These are phyloP conservation scores for Seriola quinqueradiata DNA, from an alignment of 2,113 vertebrate species.

Conservation along the genomic window DNA sequence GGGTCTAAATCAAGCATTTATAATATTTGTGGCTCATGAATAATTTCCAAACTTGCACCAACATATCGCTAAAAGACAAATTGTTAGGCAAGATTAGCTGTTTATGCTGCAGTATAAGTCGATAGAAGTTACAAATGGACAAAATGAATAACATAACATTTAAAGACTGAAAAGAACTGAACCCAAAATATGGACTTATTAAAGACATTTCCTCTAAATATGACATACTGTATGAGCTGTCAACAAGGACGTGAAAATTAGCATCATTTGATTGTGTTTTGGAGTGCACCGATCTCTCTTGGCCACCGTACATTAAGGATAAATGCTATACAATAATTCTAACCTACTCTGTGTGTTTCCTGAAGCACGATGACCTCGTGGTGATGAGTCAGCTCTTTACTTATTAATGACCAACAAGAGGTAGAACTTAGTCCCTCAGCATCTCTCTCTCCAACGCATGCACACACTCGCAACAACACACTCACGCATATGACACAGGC, in stretches of 20 bases:
- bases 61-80: too few relatives aligned
- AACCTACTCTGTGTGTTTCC: conserved; percentile 19
- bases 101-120: background rate
- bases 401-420: conserved; percentile 74
- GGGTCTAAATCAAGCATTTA: background rate
- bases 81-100: background rate
- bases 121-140: background rate
- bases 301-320: background rate
- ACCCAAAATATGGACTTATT: background rate
- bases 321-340: background rate
- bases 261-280: background rate
- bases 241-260: background rate
- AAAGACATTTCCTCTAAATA: background rate
- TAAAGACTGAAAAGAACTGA: background rate
- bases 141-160: background rate
- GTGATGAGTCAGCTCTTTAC: conserved; percentile 77
- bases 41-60: background rate
- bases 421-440: conserved; percentile 56
- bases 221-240: background rate
- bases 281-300: background rate
- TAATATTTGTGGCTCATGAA: background rate
- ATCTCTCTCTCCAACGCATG: conserved; percentile 20
- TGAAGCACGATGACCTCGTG: conserved; percentile 12
- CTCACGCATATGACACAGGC: conserved; percentile 29
- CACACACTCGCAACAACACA: conserved; percentile 1